phyloP scores from a whole-genome alignment of 2,113 vertebrate species.

The Raja brachyura region DNA sequence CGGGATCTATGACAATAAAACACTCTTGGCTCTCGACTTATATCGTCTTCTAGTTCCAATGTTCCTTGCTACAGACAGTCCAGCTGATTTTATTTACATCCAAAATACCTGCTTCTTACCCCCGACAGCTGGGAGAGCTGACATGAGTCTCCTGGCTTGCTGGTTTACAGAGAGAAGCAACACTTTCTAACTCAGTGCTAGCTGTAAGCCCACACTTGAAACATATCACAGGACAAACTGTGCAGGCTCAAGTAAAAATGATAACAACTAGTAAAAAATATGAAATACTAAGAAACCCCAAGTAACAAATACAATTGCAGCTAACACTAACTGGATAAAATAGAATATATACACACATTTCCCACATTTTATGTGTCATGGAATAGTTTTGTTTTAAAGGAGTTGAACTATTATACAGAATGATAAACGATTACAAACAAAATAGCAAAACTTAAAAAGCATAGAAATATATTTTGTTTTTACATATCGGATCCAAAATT shows the following conservation, averaged over 20 bases:
- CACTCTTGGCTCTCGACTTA: not conserved
- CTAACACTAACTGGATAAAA: not conserved
- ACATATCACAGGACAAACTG: not conserved
- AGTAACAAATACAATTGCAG: not conserved
- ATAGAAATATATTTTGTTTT: constrained; percentile 18
- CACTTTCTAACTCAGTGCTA: not conserved
- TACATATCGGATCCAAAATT: constrained; percentile 10
- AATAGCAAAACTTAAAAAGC: not conserved
- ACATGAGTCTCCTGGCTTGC: not conserved
- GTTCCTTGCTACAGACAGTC: not conserved
- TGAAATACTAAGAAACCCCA: not conserved
- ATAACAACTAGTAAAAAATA: not conserved
- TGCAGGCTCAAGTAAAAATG: not conserved
- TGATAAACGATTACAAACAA: constrained; percentile 4
- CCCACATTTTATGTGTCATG: not conserved
- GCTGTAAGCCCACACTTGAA: not conserved
- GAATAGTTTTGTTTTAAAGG: not conserved
- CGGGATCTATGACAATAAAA: too few relatives aligned
- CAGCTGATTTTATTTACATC: not conserved
- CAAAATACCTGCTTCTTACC: not conserved
- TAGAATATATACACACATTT: not conserved
- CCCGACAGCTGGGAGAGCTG: not conserved
- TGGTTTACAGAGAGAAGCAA: not conserved
- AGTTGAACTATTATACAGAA: not conserved
- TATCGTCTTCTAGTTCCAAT: not conserved